These are phyloP conservation scores for Zosterops lateralis DNA, from an alignment of 2,113 vertebrate species.

Conservation along the genomic window DNA sequence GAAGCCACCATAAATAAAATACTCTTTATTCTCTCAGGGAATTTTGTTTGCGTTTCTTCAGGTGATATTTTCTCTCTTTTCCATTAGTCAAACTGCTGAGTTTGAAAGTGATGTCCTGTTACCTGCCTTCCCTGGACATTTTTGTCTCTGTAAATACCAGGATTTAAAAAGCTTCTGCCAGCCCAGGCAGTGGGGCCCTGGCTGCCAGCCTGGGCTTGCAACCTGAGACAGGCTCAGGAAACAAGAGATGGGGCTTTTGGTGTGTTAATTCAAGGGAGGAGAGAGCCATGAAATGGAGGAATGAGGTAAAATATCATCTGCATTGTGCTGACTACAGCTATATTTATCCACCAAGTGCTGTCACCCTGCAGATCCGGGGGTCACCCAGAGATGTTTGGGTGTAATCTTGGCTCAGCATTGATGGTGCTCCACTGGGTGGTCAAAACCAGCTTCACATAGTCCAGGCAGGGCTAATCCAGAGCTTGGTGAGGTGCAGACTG, in stretches of 20 bases:
- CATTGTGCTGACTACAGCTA: neutral
- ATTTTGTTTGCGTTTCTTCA: neutral
- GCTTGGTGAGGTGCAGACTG: neutral
- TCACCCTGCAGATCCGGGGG: neutral
- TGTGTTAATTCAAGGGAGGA: slow-evolving; percentile 1
- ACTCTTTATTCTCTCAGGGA: neutral
- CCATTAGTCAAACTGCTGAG: neutral
- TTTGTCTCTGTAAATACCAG: slow-evolving; percentile 8
- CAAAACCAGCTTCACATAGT: rapidly evolving
- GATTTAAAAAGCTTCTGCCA: slow-evolving; percentile 3
- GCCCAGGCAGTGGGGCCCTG: neutral
- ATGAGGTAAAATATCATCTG: slow-evolving; percentile 22
- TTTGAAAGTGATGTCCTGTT: neutral
- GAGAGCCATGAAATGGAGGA: slow-evolving; percentile 24
- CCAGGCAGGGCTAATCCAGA: neutral
- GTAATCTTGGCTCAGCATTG: neutral
- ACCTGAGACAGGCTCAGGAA: neutral
- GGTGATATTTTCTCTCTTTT: neutral
- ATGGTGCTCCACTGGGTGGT: neutral
- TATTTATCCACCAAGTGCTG: neutral
- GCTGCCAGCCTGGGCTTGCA: neutral
- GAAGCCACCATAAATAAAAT: slow-evolving; percentile 19
- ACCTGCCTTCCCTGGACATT: slow-evolving; percentile 8
- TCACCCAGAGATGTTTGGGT: neutral
- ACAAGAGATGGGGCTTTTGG: neutral